Evolutionary conservation across 2,888 invertebrate species (phyloP).

Genomic region (Dryococelus australis): DNA sequence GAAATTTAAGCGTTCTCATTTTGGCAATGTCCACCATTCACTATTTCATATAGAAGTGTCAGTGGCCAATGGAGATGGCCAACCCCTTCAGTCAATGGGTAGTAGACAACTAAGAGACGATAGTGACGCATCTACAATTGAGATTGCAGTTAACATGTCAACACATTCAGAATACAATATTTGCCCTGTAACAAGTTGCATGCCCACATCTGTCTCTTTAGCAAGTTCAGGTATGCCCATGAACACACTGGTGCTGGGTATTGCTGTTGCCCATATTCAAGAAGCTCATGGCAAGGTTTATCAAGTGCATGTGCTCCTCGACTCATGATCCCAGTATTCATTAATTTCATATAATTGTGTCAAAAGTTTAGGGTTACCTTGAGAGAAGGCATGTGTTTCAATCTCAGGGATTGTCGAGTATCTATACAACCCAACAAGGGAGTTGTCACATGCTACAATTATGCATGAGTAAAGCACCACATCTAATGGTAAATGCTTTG

Average conservation of each 20-base stretch:
- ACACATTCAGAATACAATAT: no score
- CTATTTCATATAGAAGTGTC: no score
- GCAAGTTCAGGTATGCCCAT: background rate
- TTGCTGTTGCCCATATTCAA: background rate
- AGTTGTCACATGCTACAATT: background rate
- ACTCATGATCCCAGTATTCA: background rate
- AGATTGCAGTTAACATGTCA: no score
- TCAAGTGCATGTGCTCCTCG: background rate
- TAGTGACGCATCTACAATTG: no score
- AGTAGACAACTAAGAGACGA: no score
- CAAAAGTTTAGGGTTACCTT: background rate
- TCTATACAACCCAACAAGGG: background rate
- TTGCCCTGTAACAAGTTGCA: no score
- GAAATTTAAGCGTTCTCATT: no score
- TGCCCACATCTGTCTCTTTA: background rate
- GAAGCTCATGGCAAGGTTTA: background rate
- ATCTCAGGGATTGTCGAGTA: background rate
- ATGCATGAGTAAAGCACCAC: background rate
- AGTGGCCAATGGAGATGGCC: no score
- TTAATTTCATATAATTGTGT: background rate
- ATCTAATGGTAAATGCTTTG: background rate
- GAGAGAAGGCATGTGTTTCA: background rate
- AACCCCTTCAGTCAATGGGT: no score
- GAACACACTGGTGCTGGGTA: background rate
- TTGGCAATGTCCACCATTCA: no score